Percentiles rank a stretch among this genome's conserved stretches.
phyloP scores from a whole-genome alignment of 2,888 invertebrate species.

The Pammene fasciana region DNA sequence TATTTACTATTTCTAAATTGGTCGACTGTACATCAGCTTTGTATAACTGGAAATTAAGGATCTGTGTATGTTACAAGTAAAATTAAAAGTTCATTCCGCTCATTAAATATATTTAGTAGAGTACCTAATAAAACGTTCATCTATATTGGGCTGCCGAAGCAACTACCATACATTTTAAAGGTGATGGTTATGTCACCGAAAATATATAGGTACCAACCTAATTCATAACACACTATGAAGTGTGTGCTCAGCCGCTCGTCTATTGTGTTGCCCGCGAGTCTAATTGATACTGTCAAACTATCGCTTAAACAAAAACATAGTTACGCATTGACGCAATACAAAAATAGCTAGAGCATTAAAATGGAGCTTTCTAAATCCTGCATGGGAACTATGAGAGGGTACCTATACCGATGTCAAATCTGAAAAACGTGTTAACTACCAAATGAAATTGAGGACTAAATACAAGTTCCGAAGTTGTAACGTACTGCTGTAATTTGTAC shows the following conservation, averaged over 20 bases:
- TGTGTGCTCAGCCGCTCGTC: constrained; percentile 64
- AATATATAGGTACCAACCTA: constrained; percentile 58
- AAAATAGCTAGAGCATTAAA: background rate
- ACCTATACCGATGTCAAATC: too few species aligned
- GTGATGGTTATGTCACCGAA: constrained; percentile 63
- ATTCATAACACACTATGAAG: constrained; percentile 61
- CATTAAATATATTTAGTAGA: too few species aligned
- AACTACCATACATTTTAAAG: constrained; percentile 41
- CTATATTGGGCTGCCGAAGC: background rate
- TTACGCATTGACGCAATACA: background rate
- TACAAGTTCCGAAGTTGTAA: too few species aligned
- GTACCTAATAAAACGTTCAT: background rate
- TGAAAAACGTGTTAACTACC: too few species aligned
- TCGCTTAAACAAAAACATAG: constrained; percentile 46
- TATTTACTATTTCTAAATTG: too few species aligned
- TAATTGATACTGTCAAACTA: constrained; percentile 62
- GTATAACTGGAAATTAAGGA: too few species aligned
- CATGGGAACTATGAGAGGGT: too few species aligned
- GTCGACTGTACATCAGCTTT: too few species aligned
- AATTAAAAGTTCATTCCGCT: too few species aligned
- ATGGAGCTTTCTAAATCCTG: too few species aligned
- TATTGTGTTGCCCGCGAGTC: constrained; percentile 68
- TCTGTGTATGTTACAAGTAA: background rate
- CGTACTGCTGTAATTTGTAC: too few species aligned
- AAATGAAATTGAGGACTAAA: too few species aligned